A percentile compares a stretch with the other conserved stretches of the same genome.
Evolutionary conservation across 1,140 invertebrate species (phyloP).

Genomic region (Diorhabda sublineata): DNA sequence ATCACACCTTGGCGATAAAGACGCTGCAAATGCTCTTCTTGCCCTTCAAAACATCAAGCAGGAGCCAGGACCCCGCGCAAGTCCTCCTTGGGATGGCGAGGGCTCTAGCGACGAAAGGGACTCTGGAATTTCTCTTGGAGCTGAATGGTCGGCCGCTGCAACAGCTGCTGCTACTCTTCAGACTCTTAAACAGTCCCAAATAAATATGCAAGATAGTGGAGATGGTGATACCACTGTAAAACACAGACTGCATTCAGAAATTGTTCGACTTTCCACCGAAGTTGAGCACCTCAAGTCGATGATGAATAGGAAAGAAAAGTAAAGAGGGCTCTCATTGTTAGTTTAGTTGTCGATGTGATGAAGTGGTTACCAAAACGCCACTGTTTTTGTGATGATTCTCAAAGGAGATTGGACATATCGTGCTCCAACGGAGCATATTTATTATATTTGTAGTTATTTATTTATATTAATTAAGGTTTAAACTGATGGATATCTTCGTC

Average conservation of each 20-base stretch:
- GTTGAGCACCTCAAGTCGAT: conserved; percentile 83
- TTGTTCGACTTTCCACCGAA: conserved; percentile 84
- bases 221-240: conserved; percentile 57
- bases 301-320: conserved; percentile 37
- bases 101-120: conserved; percentile 83
- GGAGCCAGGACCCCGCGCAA: conserved; percentile 69
- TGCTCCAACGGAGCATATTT: conserved; percentile 41
- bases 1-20: conserved; percentile 82
- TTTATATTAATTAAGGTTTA: conserved; percentile 33
- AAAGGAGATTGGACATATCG: conserved; percentile 31
- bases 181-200: conserved; percentile 49
- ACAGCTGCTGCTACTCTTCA: conserved; percentile 42
- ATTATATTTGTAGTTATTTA: conserved; percentile 46
- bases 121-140: conserved; percentile 78
- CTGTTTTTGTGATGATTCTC: conserved; percentile 34
- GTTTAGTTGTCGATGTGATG: conserved; percentile 17
- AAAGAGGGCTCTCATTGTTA: conserved; percentile 33
- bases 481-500: conserved; percentile 24
- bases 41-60: conserved; percentile 79
- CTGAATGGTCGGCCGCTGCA: conserved; percentile 57
- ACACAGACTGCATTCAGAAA: conserved; percentile 76
- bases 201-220: conserved; percentile 43
- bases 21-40: conserved; percentile 72
- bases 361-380: conserved; percentile 17
- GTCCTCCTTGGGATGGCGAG: conserved; percentile 77